phyloP scores from a whole-genome alignment of 2,113 vertebrate genomes.

The Atrichornis clamosus region DNA sequence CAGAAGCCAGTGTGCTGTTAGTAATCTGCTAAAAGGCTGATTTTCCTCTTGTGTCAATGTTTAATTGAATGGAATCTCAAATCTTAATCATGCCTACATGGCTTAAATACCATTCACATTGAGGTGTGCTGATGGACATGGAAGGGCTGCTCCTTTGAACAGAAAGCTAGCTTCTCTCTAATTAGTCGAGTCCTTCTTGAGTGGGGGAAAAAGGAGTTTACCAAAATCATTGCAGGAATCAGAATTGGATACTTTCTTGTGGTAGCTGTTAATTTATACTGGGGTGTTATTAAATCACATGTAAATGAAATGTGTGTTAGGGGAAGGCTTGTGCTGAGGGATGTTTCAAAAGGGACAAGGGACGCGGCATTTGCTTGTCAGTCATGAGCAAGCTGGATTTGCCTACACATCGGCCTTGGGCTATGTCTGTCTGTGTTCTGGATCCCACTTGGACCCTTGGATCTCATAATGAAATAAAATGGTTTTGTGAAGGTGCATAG shows the following conservation, averaged over 20 bases:
- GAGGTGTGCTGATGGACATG: neutral
- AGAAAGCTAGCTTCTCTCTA: neutral
- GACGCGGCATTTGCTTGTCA: fast-evolving
- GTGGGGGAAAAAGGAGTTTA: neutral
- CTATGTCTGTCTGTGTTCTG: neutral
- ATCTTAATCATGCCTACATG: neutral
- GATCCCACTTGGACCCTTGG: neutral
- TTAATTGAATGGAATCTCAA: constrained; percentile 49
- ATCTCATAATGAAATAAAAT: neutral
- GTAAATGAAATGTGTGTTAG: neutral
- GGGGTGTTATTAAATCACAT: neutral
- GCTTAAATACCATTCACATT: neutral
- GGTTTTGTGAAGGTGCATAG: neutral
- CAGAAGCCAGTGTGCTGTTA: constrained; percentile 45
- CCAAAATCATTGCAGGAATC: neutral
- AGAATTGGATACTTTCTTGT: neutral
- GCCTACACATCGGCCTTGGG: neutral
- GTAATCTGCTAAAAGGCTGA: constrained; percentile 45
- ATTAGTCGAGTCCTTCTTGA: neutral
- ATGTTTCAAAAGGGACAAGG: neutral
- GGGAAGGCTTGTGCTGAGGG: neutral
- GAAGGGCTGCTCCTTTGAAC: neutral
- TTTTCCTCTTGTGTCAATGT: constrained; percentile 19
- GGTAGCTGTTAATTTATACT: neutral
- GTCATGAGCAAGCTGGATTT: neutral